These are phyloP conservation scores for Nomada fucata DNA, from an alignment of 2,888 invertebrate genomes.

Conservation along the genomic window DNA sequence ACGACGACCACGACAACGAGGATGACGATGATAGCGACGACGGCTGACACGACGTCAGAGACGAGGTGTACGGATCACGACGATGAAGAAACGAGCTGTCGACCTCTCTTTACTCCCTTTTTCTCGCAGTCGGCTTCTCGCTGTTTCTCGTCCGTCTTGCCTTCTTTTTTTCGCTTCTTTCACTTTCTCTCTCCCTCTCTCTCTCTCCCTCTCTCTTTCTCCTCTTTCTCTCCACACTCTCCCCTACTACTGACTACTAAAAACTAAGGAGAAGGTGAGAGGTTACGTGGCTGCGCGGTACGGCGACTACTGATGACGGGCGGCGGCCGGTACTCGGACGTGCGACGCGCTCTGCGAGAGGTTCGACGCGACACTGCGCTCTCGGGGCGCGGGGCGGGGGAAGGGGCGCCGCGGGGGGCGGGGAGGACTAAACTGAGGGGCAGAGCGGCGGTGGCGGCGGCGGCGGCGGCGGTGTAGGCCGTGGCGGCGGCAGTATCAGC, in stretches of 20 bases:
- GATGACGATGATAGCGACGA: slow-evolving; percentile 5
- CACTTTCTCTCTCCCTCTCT: slow-evolving; percentile 33
- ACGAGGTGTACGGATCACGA: slow-evolving; percentile 33
- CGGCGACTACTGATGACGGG: slow-evolving; percentile 83
- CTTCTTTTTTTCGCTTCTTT: slow-evolving; percentile 33
- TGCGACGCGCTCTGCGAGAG: slow-evolving; percentile 84
- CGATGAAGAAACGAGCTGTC: slow-evolving; percentile 57
- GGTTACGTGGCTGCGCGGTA: slow-evolving; percentile 83
- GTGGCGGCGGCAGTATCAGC: slow-evolving; percentile 74
- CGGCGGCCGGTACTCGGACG: slow-evolving; percentile 83
- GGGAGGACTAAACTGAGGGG: slow-evolving; percentile 86
- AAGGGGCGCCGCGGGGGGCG: slow-evolving; percentile 69
- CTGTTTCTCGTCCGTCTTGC: slow-evolving; percentile 38
- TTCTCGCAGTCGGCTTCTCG: slow-evolving; percentile 32
- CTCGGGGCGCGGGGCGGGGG: slow-evolving; percentile 79
- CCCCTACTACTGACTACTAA: slow-evolving; percentile 83
- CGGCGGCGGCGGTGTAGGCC: slow-evolving; percentile 74
- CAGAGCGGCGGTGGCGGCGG: slow-evolving; percentile 81
- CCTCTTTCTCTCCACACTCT: slow-evolving; percentile 67
- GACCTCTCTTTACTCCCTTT: slow-evolving; percentile 59
- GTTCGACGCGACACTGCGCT: slow-evolving; percentile 84
- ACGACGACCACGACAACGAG: slow-evolving; percentile 34
- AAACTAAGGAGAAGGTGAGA: slow-evolving; percentile 83
- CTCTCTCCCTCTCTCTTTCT: slow-evolving; percentile 51
- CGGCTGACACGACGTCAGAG: slow-evolving; percentile 9